Conservation (phyloP, 2,113 vertebrate species). For the Charina bottae region DNA sequence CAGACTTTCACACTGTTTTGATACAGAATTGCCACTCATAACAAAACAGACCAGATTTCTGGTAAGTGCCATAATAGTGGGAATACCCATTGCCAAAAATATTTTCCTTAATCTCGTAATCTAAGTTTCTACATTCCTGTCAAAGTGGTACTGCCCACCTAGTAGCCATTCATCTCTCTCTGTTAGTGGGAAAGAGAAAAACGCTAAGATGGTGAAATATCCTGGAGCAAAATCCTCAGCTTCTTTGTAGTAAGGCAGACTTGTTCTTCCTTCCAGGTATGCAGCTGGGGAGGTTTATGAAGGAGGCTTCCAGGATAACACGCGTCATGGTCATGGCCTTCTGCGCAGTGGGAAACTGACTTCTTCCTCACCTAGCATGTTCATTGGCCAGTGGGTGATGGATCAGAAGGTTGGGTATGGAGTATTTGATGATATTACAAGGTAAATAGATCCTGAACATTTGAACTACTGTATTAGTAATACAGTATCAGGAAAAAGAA, state of each 20-base stretch:
- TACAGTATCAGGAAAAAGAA: background rate
- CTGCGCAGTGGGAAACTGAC: conserved; percentile 92
- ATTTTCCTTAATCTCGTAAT: background rate
- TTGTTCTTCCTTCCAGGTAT: conserved; percentile 76
- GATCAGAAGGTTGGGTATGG: conserved; percentile 97
- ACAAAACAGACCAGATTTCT: background rate
- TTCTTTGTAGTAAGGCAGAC: background rate
- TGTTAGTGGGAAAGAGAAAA: background rate
- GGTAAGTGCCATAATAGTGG: background rate
- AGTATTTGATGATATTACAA: conserved; percentile 97
- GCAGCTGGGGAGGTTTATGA: conserved; percentile 93
- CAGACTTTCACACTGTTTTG: background rate
- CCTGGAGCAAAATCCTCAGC: conserved; percentile 5
- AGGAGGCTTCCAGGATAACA: conserved; percentile 91
- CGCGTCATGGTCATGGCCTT: conserved; percentile 95
- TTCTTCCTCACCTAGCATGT: conserved; percentile 94
- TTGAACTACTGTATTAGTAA: background rate
- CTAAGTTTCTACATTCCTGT: conserved; percentile 26
- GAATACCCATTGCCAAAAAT: background rate
- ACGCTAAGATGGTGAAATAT: background rate
- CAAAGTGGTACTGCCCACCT: background rate
- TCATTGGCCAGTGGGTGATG: conserved; percentile 94
- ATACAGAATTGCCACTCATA: background rate
- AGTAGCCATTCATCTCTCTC: background rate
- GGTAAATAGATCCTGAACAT: conserved; percentile 70